A percentile compares a stretch with the other conserved stretches of the same genome.
Conservation (phyloP, 2,888 invertebrate species). For the Adelphocoris suturalis region DNA sequence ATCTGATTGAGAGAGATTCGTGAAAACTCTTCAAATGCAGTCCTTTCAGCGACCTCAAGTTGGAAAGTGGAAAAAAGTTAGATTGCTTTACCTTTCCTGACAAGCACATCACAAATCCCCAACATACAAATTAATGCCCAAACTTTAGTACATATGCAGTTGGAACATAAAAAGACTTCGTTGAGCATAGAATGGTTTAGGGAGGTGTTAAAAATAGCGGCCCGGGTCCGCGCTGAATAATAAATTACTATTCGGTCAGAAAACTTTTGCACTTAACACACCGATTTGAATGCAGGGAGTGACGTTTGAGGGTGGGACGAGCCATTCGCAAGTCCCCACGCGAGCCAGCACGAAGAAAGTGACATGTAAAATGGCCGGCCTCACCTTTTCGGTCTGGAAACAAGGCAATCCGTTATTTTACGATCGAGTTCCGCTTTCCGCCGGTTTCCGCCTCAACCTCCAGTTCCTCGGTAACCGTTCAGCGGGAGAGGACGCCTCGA, state of each 20-base stretch:
- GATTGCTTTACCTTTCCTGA: too few relatives aligned
- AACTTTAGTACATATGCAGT: too few relatives aligned
- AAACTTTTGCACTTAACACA: not conserved
- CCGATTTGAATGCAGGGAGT: conserved; percentile 3
- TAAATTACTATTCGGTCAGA: not conserved
- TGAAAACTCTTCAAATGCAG: too few relatives aligned
- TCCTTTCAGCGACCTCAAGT: too few relatives aligned
- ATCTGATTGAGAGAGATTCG: too few relatives aligned
- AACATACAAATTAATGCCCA: too few relatives aligned
- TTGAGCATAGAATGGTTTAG: too few relatives aligned
- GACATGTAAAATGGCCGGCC: not conserved
- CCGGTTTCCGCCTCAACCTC: conserved; percentile 22
- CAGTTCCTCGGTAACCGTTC: conserved; percentile 2
- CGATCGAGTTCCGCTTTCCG: conserved; percentile 53
- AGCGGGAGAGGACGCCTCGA: conserved; percentile 36
- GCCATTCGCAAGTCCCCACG: conserved; percentile 1
- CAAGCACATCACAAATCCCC: too few relatives aligned
- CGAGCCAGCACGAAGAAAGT: not conserved
- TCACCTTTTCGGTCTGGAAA: not conserved
- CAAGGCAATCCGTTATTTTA: conserved; percentile 49
- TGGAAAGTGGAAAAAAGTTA: too few relatives aligned
- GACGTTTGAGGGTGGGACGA: not conserved
- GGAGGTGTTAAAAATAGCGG: too few relatives aligned
- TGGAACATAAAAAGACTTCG: too few relatives aligned
- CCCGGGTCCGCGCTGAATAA: too few relatives aligned